Conservation (phyloP, 2,113 vertebrate genomes). For the Acinonyx jubatus region DNA sequence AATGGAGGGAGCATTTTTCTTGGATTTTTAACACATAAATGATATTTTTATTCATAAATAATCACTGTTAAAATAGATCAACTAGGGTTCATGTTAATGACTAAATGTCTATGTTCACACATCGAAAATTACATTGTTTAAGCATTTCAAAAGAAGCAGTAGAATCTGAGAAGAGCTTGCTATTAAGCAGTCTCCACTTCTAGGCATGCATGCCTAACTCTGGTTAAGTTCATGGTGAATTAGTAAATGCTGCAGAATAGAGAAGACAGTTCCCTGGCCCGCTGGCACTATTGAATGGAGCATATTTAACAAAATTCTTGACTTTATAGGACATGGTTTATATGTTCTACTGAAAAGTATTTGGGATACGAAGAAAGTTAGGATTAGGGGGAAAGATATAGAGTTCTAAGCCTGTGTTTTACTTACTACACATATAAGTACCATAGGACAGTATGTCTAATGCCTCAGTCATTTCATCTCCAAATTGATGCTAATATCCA, state of each 20-base stretch:
- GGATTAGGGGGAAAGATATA: background rate
- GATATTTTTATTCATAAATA: slow-evolving; percentile 58
- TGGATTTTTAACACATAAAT: slow-evolving; percentile 11
- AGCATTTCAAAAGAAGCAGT: background rate
- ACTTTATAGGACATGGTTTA: background rate
- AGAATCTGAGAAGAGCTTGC: background rate
- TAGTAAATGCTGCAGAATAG: background rate
- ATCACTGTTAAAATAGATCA: slow-evolving; percentile 20
- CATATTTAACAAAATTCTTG: background rate
- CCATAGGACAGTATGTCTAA: background rate
- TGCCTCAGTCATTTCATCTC: background rate
- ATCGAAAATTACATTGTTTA: slow-evolving; percentile 4
- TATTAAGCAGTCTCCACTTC: background rate
- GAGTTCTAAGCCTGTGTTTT: background rate
- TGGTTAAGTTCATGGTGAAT: background rate
- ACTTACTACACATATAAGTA: background rate
- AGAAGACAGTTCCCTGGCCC: background rate
- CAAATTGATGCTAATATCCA: background rate
- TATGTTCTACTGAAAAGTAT: background rate
- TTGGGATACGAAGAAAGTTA: background rate
- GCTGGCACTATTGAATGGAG: background rate
- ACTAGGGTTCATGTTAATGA: slow-evolving; percentile 14
- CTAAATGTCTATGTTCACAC: background rate
- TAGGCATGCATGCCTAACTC: background rate
- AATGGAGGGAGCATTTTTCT: background rate